Conservation (phyloP, 92 coral and sea anemone species). For the Nematostella vectensis region DNA sequence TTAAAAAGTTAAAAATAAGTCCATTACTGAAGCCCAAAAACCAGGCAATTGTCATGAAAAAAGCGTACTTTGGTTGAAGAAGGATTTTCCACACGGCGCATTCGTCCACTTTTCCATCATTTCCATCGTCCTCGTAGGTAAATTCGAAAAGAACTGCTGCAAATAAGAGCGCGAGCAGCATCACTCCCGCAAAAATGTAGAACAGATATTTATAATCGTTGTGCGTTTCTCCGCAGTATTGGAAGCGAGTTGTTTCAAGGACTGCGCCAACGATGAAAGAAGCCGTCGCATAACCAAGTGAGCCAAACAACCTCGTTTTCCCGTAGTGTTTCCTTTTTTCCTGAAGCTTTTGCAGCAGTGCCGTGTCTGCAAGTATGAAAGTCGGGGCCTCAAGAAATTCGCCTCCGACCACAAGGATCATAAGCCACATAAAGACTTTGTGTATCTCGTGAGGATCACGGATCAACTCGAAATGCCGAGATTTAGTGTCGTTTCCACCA, state of each 20-base stretch:
- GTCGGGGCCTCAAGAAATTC: slow-evolving; percentile 96
- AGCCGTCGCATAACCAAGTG: slow-evolving; percentile 82
- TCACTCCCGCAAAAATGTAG: slow-evolving; percentile 68
- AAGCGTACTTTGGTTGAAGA: slow-evolving; percentile 62
- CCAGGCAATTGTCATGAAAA: slow-evolving; percentile 67
- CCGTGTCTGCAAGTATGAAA: slow-evolving; percentile 87
- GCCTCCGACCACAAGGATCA: slow-evolving; percentile 70
- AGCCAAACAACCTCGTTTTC: slow-evolving; percentile 87
- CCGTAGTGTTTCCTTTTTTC: slow-evolving; percentile 84
- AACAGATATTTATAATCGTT: slow-evolving; percentile 77
- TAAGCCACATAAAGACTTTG: slow-evolving; percentile 44
- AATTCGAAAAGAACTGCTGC: slow-evolving; percentile 71
- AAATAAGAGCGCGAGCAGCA: slow-evolving; percentile 66
- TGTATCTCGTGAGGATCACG: slow-evolving; percentile 65
- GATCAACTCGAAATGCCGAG: slow-evolving; percentile 13
- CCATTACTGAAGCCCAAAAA: slow-evolving; percentile 89
- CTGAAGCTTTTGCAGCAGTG: slow-evolving; percentile 74
- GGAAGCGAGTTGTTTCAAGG: slow-evolving; percentile 66
- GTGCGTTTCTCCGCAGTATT: slow-evolving; percentile 77
- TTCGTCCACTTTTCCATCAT: slow-evolving; percentile 32
- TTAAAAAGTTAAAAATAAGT: slow-evolving; percentile 69
- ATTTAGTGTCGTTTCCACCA: background rate
- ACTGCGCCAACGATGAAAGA: slow-evolving; percentile 89
- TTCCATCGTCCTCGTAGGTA: slow-evolving; percentile 38
- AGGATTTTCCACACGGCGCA: slow-evolving; percentile 50